Percentiles rank a stretch among this genome's conserved stretches.
Evolutionary conservation across 1,140 invertebrate species (phyloP).

Genomic region (Achroia grisella): DNA sequence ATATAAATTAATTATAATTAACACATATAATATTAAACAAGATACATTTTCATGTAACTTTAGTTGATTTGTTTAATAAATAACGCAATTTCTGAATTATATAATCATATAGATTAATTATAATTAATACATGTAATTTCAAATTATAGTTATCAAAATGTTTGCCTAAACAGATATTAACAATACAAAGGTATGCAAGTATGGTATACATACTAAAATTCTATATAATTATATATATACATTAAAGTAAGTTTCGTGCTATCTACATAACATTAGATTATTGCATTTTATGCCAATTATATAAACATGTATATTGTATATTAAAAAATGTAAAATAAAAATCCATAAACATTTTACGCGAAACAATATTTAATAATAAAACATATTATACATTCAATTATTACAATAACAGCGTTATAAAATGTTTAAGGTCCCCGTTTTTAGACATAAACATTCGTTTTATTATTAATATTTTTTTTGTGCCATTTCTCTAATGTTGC

Average conservation of each 20-base stretch:
- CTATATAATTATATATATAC: conserved; percentile 36
- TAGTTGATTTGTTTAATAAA: too few species aligned
- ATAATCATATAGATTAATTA: too few species aligned
- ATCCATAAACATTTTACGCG: background rate
- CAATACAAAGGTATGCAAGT: conserved; percentile 11
- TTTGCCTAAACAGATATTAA: too few species aligned
- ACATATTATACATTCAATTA: background rate
- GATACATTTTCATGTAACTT: too few species aligned
- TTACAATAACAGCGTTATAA: background rate
- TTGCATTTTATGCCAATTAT: conserved; percentile 52
- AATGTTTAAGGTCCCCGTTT: conserved; percentile 25
- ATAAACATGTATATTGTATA: conserved; percentile 4
- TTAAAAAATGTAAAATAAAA: conserved; percentile 1
- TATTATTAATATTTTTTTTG: conserved; percentile 4
- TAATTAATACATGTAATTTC: too few species aligned
- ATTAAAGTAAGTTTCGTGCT: conserved; percentile 36
- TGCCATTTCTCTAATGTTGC: conserved; percentile 7
- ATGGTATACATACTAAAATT: conserved; percentile 23
- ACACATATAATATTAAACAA: too few species aligned
- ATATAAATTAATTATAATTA: too few species aligned
- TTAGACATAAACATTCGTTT: conserved; percentile 25
- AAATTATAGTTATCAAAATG: too few species aligned
- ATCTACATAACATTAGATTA: conserved; percentile 43
- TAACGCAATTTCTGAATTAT: too few species aligned
- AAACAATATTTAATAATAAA: conserved; percentile 3